phyloP scores from a whole-genome alignment of 2,113 vertebrate genomes.

The Tyto alba region DNA sequence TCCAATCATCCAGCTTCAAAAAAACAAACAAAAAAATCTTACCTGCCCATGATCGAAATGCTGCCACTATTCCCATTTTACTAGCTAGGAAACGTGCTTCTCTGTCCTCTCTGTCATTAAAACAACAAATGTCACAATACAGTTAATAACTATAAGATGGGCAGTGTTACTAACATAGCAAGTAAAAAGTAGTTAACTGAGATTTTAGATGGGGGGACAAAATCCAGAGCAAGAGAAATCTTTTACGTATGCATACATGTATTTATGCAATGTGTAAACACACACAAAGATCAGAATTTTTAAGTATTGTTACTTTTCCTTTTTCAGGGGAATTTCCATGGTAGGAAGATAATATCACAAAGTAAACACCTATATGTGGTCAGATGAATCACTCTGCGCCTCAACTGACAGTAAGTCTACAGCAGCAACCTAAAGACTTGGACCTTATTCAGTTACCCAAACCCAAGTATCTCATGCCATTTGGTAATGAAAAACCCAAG shows the following conservation, averaged over 20 bases:
- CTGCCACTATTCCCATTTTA: slow-evolving; percentile 96
- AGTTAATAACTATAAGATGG: background rate
- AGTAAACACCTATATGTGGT: background rate
- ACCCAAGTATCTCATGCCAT: background rate
- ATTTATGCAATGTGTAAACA: background rate
- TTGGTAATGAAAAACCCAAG: background rate
- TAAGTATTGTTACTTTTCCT: background rate
- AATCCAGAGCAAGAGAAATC: background rate
- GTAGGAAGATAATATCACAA: background rate
- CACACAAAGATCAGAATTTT: background rate
- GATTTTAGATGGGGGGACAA: background rate
- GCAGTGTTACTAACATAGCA: background rate
- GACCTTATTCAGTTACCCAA: background rate
- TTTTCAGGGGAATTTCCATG: background rate
- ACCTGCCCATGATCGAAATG: slow-evolving; percentile 98
- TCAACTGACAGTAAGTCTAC: background rate
- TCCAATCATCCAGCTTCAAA: background rate
- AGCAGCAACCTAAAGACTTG: background rate
- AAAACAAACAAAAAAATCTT: slow-evolving; percentile 23
- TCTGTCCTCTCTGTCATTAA: slow-evolving; percentile 86
- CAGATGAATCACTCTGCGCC: background rate
- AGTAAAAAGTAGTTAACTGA: background rate
- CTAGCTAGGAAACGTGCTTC: slow-evolving; percentile 94
- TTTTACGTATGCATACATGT: background rate
- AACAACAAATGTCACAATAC: background rate